A percentile compares a stretch with the other conserved stretches of the same genome.
phyloP scores from a whole-genome alignment of 2,888 invertebrate species.

The Eilema griseolum region DNA sequence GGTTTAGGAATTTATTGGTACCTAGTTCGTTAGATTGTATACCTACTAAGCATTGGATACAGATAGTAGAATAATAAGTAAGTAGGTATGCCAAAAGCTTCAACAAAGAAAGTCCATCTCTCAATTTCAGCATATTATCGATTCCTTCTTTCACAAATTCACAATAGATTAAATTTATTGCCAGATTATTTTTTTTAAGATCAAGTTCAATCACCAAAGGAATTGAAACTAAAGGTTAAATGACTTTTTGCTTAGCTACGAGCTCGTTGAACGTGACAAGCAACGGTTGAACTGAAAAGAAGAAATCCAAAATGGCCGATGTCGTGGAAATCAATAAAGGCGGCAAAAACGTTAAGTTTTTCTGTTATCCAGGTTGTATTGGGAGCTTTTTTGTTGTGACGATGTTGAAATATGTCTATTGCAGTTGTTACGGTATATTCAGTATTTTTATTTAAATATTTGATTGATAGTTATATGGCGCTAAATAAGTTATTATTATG shows the following conservation, averaged over 20 bases:
- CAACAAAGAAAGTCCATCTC: background rate
- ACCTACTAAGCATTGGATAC: background rate
- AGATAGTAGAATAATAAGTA: background rate
- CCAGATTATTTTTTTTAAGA: conserved; percentile 11
- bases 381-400: conserved; percentile 16
- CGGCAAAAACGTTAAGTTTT: conserved; percentile 28
- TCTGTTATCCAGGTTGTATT: conserved; percentile 30
- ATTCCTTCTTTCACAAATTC: background rate
- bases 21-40: background rate
- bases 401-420: conserved; percentile 6
- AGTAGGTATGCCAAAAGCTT: background rate
- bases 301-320: conserved; percentile 35
- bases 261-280: conserved; percentile 52
- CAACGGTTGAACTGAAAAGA: conserved; percentile 37
- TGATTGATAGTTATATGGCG: background rate
- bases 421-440: conserved; percentile 3
- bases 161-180: background rate
- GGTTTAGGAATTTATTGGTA: too few species aligned
- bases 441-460: background rate
- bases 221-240: conserved; percentile 36
- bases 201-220: conserved; percentile 25
- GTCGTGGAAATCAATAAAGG: conserved; percentile 45
- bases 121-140: background rate
- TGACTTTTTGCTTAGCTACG: conserved; percentile 36
- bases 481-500: too few species aligned